Evolutionary conservation across 2,888 invertebrate species (phyloP), one percentile per base, ranked within the genome.

Genomic region (Tenthredo distinguenda): DNA sequence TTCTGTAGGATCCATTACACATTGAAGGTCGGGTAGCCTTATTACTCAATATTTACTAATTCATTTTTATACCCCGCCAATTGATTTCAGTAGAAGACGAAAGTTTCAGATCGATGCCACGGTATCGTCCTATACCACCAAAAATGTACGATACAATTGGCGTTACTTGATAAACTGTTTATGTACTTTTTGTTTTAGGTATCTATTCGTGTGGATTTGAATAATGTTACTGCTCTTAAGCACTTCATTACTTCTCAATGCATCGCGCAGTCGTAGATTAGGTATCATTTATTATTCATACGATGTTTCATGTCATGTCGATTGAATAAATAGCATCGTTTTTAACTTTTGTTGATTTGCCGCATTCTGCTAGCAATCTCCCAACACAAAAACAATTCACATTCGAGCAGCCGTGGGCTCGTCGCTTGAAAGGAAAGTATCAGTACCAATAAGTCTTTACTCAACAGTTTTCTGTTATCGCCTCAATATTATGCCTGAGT

Each of bases 361-460:
- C 90, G 91, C 90, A 89, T 91, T 92, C 89, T 91, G 90, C 90
- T 90, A 88, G 90, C 89, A 90, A 91, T 85, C 76, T 90, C 91
- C 91, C 92, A 91, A 91, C 90, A 91, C 90, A 91, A 91, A 93
- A 92, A 92, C 92, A 92, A 92, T 91, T 90, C 91, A 91, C 90
- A 91, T 90, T 92, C 91, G 91, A 92, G 92, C 90, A 91, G 92
- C 91, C 91, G 91, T 91, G 89, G 91, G 90, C 91, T 92, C 92
- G 92, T 91, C 90, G 92, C 93, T 93, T 93, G 90, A 93, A 93
- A 93, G 92, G 92, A 93, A 93, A 93, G 91, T 90, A 92, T 90
- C 92, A 93, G 90, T 90, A 91, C 90, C 91, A 90, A 89, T 93
- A 88, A 92, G 91, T 92, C 87, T 87, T 90, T 89, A 88, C 87